These are phyloP conservation scores for Petrolisthes manimaculis DNA, from an alignment of 2,888 invertebrate genomes.

Conservation along the genomic window DNA sequence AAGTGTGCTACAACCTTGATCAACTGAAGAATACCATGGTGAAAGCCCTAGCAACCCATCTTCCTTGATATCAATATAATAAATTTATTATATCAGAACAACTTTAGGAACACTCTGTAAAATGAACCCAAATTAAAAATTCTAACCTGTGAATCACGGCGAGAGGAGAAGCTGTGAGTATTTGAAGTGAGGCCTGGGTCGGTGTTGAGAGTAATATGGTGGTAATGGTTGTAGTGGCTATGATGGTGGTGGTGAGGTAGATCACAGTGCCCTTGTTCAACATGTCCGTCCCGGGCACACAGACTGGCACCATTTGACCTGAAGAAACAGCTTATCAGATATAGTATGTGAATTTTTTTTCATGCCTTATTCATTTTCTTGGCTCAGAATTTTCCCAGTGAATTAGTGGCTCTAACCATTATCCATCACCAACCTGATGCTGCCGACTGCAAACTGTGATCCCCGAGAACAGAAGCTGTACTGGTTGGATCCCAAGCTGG, in stretches of 20 bases:
- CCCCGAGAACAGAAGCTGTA: conserved; percentile 58
- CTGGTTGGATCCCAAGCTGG: conserved; percentile 45
- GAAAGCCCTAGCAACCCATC: no score
- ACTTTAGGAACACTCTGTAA: no score
- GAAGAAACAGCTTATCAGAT: background rate
- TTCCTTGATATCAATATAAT: no score
- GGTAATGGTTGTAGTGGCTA: conserved; percentile 34
- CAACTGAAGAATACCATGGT: no score
- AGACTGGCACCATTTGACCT: conserved; percentile 50
- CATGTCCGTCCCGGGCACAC: conserved; percentile 43
- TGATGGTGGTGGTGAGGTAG: conserved; percentile 40
- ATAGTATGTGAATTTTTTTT: background rate
- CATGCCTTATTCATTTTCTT: background rate
- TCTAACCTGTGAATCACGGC: conserved; percentile 42
- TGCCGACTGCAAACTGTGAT: conserved; percentile 51
- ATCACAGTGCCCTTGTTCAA: conserved; percentile 45
- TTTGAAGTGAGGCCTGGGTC: conserved; percentile 47
- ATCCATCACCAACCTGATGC: conserved; percentile 24
- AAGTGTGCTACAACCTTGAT: no score
- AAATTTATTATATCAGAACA: no score
- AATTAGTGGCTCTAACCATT: background rate
- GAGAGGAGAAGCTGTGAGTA: conserved; percentile 49
- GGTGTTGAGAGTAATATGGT: conserved; percentile 32
- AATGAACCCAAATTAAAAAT: background rate
- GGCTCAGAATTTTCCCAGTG: background rate